Base-by-base conservation (phyloP, 2,888 invertebrate genomes). In the Eristalinus aeneus region DNA sequence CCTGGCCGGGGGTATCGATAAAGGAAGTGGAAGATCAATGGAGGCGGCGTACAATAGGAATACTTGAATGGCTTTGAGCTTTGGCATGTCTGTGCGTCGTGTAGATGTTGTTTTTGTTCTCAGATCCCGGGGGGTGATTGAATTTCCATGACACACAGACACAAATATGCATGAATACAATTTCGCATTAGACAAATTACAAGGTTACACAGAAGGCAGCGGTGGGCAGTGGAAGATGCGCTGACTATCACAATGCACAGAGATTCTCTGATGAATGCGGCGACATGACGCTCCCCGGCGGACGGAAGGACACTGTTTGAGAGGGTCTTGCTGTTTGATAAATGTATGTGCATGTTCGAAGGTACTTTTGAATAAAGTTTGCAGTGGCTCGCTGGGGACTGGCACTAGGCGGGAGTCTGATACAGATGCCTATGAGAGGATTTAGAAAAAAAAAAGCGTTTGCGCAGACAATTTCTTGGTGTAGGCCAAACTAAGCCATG, bases 1-100 rank as follows among this genome's bases (percentile, higher is more conserved):
- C 56, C 60, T 68, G 22, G 20, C 27, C 11, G 31, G 27, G 22
- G 23, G 60, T 23, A 60, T 77, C 61, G 27, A 58, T 60, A 69
- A 46, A 63, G 46, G 63, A 65, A 68, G 32, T 11, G 72, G 46
- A 31, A 63, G 61, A 77, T 82, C 82, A 82, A 77, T 77, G 81
- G 76, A 61, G 75, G 58, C 39, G 56, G 20, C 3, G 23, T 53
- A 64, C 74, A 80, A 46, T 58, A 64, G 53, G 72, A 63, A 68
- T 77, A 73, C 72, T 77, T 77, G 77, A 77, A 77, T 68, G 72
- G 60, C 77, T 77, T 82, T 82, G 77, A 82, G 77, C 71, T 76
- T 39, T 67, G 10, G 60, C 22, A n/a, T 56, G 20, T 65, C 23
- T 23, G 56, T 56, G 16, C 60, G 27, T 68, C 23, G 36, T 11